Evolutionary conservation across 23 tunicate genomes (phyloP).

Genomic region (Styela plicata): DNA sequence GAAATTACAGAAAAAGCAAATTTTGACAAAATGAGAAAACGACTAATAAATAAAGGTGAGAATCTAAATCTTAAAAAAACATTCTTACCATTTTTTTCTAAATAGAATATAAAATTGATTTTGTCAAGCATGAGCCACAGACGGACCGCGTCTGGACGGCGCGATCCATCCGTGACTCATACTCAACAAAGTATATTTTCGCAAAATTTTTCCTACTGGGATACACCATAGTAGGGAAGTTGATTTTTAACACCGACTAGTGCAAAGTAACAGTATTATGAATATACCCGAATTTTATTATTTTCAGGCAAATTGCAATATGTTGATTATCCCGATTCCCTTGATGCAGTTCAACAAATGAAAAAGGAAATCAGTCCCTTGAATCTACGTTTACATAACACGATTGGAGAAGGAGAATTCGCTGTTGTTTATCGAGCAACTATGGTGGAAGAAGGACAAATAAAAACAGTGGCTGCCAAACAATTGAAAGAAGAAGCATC

Average conservation of each 20-base stretch:
- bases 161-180: too few species aligned
- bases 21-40: not conserved
- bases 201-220: too few species aligned
- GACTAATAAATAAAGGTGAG: not conserved
- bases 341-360: conserved; percentile 28
- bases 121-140: too few species aligned
- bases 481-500: conserved; percentile 49
- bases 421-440: conserved; percentile 65
- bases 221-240: too few species aligned
- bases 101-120: too few species aligned
- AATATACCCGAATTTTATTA: not conserved
- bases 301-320: conserved; percentile 26
- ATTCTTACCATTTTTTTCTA: too few species aligned
- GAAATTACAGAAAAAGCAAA: conserved; percentile 1
- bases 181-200: too few species aligned
- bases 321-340: conserved; percentile 85
- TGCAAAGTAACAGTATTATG: too few species aligned
- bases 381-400: conserved; percentile 38
- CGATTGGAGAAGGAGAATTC: conserved; percentile 82
- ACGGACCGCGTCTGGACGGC: too few species aligned
- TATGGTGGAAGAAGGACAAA: conserved; percentile 18
- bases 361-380: conserved; percentile 33
- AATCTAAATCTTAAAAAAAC: too few species aligned
- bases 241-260: too few species aligned
- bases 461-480: conserved; percentile 65